Evolutionary conservation across 2,113 vertebrate genomes (phyloP).

Genomic region (Toxotes chatareus): DNA sequence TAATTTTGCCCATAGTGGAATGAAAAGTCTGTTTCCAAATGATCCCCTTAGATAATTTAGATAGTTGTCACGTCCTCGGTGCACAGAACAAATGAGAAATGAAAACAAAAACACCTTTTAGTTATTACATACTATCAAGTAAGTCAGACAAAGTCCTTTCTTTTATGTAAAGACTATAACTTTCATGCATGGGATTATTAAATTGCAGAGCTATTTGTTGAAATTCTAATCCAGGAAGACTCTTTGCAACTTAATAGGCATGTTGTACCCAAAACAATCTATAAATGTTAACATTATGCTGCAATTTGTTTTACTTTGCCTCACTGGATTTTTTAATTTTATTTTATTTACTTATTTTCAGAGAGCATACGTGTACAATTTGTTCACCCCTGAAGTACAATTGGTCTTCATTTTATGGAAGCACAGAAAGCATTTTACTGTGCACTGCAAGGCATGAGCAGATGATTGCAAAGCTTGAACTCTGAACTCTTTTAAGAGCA

Average conservation of each 20-base stretch:
- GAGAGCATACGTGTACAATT: slow-evolving; percentile 50
- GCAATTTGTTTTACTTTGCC: background rate
- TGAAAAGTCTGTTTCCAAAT: slow-evolving; percentile 55
- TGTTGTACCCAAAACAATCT: background rate
- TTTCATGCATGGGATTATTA: background rate
- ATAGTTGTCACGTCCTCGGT: slow-evolving; percentile 11
- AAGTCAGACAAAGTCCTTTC: background rate
- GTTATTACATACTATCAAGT: slow-evolving; percentile 15
- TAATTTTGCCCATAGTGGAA: slow-evolving; percentile 63
- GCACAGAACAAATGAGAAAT: slow-evolving; percentile 21
- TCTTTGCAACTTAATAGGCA: slow-evolving; percentile 14
- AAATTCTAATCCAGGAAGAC: background rate
- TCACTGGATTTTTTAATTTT: background rate
- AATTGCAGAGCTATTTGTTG: background rate
- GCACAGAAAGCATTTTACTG: slow-evolving; percentile 79
- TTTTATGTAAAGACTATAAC: slow-evolving; percentile 3
- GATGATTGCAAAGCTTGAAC: slow-evolving; percentile 65
- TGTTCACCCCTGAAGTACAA: slow-evolving; percentile 30
- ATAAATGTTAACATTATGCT: slow-evolving; percentile 12
- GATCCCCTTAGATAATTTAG: slow-evolving; percentile 52
- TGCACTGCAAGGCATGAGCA: slow-evolving; percentile 56
- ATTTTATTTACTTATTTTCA: slow-evolving; percentile 23
- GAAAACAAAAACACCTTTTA: slow-evolving; percentile 32
- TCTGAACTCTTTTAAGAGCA: slow-evolving; percentile 42
- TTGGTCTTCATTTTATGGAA: slow-evolving; percentile 71